Base-by-base conservation (phyloP, 2,888 invertebrate genomes). In the Dolichopus griseipennis region DNA sequence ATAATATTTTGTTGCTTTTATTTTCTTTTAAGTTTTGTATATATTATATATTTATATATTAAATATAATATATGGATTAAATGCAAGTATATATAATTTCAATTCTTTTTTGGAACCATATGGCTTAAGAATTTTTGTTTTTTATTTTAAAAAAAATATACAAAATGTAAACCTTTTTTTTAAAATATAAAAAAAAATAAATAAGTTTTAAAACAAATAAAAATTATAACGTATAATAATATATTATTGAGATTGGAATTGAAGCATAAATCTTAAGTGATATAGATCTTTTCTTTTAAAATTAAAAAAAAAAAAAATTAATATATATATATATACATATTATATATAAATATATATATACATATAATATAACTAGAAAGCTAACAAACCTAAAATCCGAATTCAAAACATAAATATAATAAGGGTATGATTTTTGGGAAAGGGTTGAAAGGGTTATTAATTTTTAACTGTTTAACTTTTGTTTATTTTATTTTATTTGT, bases 121-220 rank as follows among this genome's bases (percentile, higher is more conserved):
- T 52, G 52, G 9, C 18, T 52, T 18, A 18, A 52, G 52, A 52
- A 52, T 18, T 18, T 52, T 52, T n/a, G n/a, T n/a, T n/a, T n/a
- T n/a, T n/a, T n/a, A n/a, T n/a, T 52, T 52, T 52, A 52, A 52
- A 52, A 52, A 18, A 52, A 52, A 43, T n/a, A n/a, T n/a, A n/a
- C 43, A n/a, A 27, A 52, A 52, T 52, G 2, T 52, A 18, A 52
- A 52, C 52, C 52, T 18, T 52, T 52, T 43, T 43, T n/a, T 27
- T 27, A 27, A 27, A 27, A 27, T 27, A 27, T 2, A 27, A 27
- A 27, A 52, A 52, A 52, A 18, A 52, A 52, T 18, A 52, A 12
- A 52, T 1, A 52, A 18, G 18, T 52, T n/a, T n/a, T n/a, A 5
- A 27, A 27, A 27, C 2, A 27, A 5, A 52, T 7, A 52, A 3